phyloP scores from a whole-genome alignment of 1,140 invertebrate species.

The Teleogryllus occipitalis region DNA sequence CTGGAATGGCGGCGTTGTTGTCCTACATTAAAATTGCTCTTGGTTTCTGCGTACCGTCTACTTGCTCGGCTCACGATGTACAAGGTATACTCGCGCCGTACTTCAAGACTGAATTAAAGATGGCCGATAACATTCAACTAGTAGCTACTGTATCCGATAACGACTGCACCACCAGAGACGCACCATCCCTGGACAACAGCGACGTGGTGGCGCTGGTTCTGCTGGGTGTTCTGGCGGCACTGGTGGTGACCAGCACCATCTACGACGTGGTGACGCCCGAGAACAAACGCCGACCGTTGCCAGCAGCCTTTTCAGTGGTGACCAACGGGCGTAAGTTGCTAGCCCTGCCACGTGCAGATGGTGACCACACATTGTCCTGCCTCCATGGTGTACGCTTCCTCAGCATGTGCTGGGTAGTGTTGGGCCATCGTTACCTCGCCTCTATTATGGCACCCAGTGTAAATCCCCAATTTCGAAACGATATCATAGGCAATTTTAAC shows the following conservation, averaged over 20 bases:
- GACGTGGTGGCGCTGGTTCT: neutral
- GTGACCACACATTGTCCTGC: neutral
- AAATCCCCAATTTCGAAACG: neutral
- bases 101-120: neutral
- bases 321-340: neutral
- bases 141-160: neutral
- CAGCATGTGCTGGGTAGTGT: slow-evolving; percentile 14
- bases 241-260: neutral
- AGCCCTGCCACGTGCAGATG: neutral
- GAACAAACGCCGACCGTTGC: neutral
- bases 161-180: neutral
- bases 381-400: slow-evolving; percentile 15
- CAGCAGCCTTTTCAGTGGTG: neutral
- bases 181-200: neutral
- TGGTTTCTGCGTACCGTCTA: neutral
- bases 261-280: neutral
- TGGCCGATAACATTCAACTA: neutral
- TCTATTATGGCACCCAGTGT: neutral
- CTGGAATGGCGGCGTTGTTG: neutral
- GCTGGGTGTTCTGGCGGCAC: neutral
- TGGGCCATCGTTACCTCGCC: slow-evolving; percentile 28
- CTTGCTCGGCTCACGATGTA: neutral
- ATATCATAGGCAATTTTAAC: neutral
- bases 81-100: neutral
- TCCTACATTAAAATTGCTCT: neutral